Base-by-base conservation (phyloP, 2,888 invertebrate genomes). In the Tiliacea aurago region DNA sequence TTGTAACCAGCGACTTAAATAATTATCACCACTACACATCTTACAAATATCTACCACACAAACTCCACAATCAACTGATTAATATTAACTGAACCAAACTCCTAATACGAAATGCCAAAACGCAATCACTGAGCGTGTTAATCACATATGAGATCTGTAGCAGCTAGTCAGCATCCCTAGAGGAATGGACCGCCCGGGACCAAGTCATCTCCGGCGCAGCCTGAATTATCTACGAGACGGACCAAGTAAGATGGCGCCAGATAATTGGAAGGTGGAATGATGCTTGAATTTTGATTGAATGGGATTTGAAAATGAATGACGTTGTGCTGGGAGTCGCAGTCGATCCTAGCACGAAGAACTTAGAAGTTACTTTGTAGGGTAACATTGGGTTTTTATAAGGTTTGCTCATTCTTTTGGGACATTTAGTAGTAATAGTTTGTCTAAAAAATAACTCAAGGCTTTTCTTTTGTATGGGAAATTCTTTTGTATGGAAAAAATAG, bases 161-260 rank as follows among this genome's bases (percentile, higher is more conserved):
- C 65, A 73, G 23, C 59, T 10, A 37, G 65, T 47, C 59, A 61
- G 76, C 59, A 61, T 71, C 66, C 70, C 53, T n/a, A 41, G 67
- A 62, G 80, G 55, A 70, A 72, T 72, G 73, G 83, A 51, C 75
- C 28, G 49, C 37, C 28, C 20, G 53, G 58, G 58, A 47, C 45
- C 47, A 18, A 58, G 58, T 76, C 85, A 80, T 76, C 70, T 85
- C 81, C 84, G 80, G 76, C n/a, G 49, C 69, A 51, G 59, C 66
- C 55, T 80, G 84, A 79, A 83, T 85, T 85, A 84, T 84, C 79
- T 73, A 79, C 64, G 61, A 83, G 73, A 71, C 9, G 64, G 65
- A 63, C 79, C 49, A 28, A 45, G 55, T 64, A 75, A 81, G 84
- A 71, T 62, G 75, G 64, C 45, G 56, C 45, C n/a, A 33, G 67